Evolutionary conservation across 1,140 invertebrate species (phyloP), one percentile per base, ranked within the genome.

Genomic region (Lordiphosa stackelbergi): DNA sequence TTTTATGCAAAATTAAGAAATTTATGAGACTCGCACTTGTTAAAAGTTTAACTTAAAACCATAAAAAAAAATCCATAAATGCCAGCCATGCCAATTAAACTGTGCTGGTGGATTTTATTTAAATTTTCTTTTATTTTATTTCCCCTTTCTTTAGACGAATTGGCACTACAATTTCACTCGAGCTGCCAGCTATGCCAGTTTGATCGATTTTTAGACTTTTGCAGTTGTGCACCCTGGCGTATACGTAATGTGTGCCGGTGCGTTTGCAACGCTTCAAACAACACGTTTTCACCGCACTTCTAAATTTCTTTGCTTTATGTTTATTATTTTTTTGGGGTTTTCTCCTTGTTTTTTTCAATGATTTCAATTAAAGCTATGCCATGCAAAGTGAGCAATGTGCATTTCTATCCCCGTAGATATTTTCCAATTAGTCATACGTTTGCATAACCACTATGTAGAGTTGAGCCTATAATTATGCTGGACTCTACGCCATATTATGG

Each of bases 391-490:
- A 31, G 7, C 28, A 31, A 31, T 31, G 28, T 8, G 19, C 28
- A 7, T 19, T 28, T 10, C n/a, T 12, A 6, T 46, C 11, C 11
- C 35, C 37, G 19, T 37, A 13, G 34, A 11, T 34, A 45, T 42
- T 55, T 74, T 70, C 59, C 70, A 70, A 70, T 74, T 74, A 79
- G 61, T 59, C 46, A 36, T 40, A 60, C 60, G 66, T 78, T 81
- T 79, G 74, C 74, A 81, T 74, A 81, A 79, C 61, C 40, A 36
- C 46, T 28, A 36, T 35, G 38, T 41, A 37, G 47, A 51, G n/a
- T 52, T 52, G 41, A 16, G 36, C 13, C 42, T 52, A 28, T 78
- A 66, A 73, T 69, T 66, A 56, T 74, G 46, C 62, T 45, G 45
- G 40, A 61, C 31, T 68, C 46, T 43, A 37, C 35, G 16, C 49